Conservation (phyloP, 2,797 vertebrate genomes). For the Tympanoctomys barrerae region DNA sequence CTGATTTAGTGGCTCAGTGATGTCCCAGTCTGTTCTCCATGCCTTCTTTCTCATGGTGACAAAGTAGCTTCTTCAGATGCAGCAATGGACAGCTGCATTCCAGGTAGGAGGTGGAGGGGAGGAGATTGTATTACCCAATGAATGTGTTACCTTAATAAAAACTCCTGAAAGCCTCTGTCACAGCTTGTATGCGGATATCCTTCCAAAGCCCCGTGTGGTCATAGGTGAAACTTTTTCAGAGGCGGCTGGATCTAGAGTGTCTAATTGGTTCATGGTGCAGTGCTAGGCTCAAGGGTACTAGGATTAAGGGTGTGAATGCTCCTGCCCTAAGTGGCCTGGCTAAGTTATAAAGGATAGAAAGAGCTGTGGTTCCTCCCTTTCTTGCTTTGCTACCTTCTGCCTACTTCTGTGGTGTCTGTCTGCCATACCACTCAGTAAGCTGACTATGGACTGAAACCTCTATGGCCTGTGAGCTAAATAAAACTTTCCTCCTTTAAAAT, state of each 20-base stretch:
- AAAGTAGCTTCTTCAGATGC: neutral
- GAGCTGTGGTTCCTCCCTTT: neutral
- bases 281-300: neutral
- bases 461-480: neutral
- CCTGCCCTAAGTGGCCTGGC: neutral
- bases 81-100: neutral
- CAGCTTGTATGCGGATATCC: neutral
- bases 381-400: neutral
- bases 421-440: neutral
- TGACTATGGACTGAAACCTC: neutral
- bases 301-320: neutral
- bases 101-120: neutral
- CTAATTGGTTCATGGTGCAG: neutral
- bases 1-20: neutral
- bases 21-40: neutral
- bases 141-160: neutral
- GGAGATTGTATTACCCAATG: neutral
- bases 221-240: neutral
- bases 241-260: neutral
- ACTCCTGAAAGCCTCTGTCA: neutral
- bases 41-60: neutral
- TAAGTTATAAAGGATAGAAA: neutral
- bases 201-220: neutral
- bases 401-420: neutral
- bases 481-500: neutral